Percentiles rank a stretch among this genome's conserved stretches.
These are phyloP conservation scores for Agrenia bidenticulata DNA, from an alignment of 2,888 invertebrate species.

Conservation along the genomic window DNA sequence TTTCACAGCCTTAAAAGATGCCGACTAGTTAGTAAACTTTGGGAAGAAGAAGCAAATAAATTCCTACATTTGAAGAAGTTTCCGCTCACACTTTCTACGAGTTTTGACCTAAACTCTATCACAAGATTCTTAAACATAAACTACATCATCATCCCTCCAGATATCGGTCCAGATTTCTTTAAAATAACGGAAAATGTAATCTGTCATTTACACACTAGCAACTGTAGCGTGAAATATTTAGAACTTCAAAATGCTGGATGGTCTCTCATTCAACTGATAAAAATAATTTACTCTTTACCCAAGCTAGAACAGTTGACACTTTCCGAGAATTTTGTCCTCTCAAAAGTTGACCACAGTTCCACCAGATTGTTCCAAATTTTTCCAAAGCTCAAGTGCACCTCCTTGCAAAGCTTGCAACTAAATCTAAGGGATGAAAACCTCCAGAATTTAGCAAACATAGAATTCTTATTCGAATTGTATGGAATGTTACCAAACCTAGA, in stretches of 20 bases:
- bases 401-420: constrained; percentile 13
- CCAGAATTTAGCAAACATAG: constrained; percentile 29
- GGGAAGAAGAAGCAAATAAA: constrained; percentile 30
- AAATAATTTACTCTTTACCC: constrained; percentile 25
- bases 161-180: constrained; percentile 23
- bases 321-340: constrained; percentile 18
- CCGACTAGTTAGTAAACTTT: constrained; percentile 29
- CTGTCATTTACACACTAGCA: constrained; percentile 17
- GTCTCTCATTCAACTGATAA: constrained; percentile 19
- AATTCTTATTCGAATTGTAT: constrained; percentile 30
- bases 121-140: not conserved
- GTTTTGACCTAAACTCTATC: too few relatives aligned
- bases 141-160: constrained; percentile 21
- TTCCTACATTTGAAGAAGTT: constrained; percentile 24
- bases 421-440: constrained; percentile 30
- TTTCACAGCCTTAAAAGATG: constrained; percentile 24
- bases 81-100: constrained; percentile 10
- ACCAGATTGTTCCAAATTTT: too few relatives aligned
- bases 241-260: constrained; percentile 31
- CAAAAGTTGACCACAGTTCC: too few relatives aligned
- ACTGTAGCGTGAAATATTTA: constrained; percentile 20
- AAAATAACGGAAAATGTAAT: constrained; percentile 15
- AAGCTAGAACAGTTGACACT: constrained; percentile 28
- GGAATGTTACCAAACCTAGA: constrained; percentile 29
- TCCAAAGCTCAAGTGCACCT: too few relatives aligned